Conservation (phyloP, 2,888 invertebrate species). For the Nymphalis urticae region DNA sequence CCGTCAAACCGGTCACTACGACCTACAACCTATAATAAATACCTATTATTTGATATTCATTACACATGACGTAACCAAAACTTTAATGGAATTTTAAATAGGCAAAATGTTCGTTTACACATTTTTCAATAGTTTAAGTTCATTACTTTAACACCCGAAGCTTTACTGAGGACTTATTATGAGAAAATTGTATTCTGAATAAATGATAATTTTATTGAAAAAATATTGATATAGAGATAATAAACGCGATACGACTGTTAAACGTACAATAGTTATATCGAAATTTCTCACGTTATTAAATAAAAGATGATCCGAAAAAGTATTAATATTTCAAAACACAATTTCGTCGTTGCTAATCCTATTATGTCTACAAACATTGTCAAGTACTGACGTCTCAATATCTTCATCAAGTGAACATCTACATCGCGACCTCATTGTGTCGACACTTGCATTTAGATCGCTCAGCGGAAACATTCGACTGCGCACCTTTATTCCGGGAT, state of each 20-base stretch:
- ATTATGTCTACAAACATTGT: constrained; percentile 73
- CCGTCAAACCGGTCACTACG: too few relatives aligned
- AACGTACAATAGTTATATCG: background rate
- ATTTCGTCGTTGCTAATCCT: constrained; percentile 68
- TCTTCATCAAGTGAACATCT: constrained; percentile 72
- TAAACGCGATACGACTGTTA: background rate
- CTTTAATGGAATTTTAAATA: too few relatives aligned
- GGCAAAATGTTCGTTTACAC: too few relatives aligned
- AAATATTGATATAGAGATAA: background rate
- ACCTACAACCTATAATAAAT: too few relatives aligned
- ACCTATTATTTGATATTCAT: too few relatives aligned
- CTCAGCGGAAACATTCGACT: constrained; percentile 71
- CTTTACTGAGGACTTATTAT: too few relatives aligned
- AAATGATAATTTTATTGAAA: background rate
- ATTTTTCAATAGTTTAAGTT: too few relatives aligned
- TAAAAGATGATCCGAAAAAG: constrained; percentile 23
- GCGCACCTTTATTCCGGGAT: constrained; percentile 76
- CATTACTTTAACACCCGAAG: too few relatives aligned
- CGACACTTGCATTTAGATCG: constrained; percentile 49
- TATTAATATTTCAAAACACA: constrained; percentile 43
- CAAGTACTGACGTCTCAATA: constrained; percentile 62
- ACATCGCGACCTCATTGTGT: constrained; percentile 42
- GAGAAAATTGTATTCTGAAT: too few relatives aligned
- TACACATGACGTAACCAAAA: too few relatives aligned
- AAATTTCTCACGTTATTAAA: constrained; percentile 23